These are phyloP conservation scores for Isaurus tuberculatus DNA, from an alignment of 92 coral and sea anemone genomes.

Conservation along the genomic window DNA sequence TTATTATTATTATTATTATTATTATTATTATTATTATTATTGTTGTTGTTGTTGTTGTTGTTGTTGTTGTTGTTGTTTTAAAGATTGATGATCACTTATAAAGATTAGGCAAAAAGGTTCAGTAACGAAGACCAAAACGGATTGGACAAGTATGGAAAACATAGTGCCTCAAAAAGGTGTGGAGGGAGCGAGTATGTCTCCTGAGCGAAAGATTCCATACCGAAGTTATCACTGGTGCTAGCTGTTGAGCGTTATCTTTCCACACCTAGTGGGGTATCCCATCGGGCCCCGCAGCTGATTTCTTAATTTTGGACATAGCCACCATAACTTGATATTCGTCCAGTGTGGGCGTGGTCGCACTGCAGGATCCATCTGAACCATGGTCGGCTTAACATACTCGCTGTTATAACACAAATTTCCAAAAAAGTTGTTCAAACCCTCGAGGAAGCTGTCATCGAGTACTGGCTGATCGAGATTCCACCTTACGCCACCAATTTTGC, in stretches of 20 bases:
- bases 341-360: constrained; percentile 14
- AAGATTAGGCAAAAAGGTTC: too few species aligned
- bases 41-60: too few species aligned
- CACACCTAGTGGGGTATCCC: constrained; percentile 25
- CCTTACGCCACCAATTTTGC: constrained; percentile 46
- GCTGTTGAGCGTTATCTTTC: constrained; percentile 38
- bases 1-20: too few species aligned
- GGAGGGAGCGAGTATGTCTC: constrained; percentile 52
- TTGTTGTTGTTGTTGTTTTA: too few species aligned
- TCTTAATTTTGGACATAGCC: constrained; percentile 13
- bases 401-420: constrained; percentile 6
- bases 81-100: too few species aligned
- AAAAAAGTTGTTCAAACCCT: neutral
- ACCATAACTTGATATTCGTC: constrained; percentile 23
- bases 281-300: constrained; percentile 8
- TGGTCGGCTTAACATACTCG: constrained; percentile 2
- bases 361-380: neutral
- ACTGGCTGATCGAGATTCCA: constrained; percentile 44
- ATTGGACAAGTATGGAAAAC: too few species aligned
- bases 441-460: constrained; percentile 22
- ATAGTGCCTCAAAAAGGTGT: too few species aligned
- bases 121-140: too few species aligned
- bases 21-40: too few species aligned
- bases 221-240: constrained; percentile 46
- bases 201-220: constrained; percentile 54